Evolutionary conservation across 2,797 vertebrate species (phyloP), one percentile per base, ranked within the genome.

Genomic region (Brachyrhaphis roseni): DNA sequence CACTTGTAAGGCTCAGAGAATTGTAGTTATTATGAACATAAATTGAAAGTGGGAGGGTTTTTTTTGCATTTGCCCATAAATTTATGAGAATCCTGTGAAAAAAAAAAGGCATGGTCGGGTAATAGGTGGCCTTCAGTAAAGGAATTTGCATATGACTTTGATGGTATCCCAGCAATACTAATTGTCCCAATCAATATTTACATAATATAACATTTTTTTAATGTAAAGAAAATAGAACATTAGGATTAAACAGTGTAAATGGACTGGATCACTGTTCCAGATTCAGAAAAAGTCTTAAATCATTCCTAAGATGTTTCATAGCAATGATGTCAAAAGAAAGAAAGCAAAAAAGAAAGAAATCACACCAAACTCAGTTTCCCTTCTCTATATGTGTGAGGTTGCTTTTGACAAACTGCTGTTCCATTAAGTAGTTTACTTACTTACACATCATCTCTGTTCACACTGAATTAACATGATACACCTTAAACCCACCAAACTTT

Each of bases 401-500:
- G 26, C n/a, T 57, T 57, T 57, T n/a, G 12, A 59, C 26, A 59
- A 59, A 26, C 49, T 53, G 49, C 55, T 59, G 12, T 15, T 59
- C 10, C 26, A 59, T n/a, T 28, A 59, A 28, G n/a, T 6, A 59
- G 10, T n/a, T 85, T 74, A 81, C 83, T 84, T 86, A 70, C 53
- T 72, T 43, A 84, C 78, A 91, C 86, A 87, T 82, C 81, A 87
- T 83, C 80, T 83, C 83, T 88, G 86, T 89, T 90, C 91, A 88
- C 81, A 80, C 79, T 86, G 84, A 90, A 89, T 93, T 91, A 93
- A 89, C 82, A 74, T 80, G 84, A 90, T 77, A 79, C 49, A 53
- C 49, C 84, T 85, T 78, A 80, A 73, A 84, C 85, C 79, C 62
- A 79, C 84, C 82, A 83, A 84, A 86, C 78, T 31, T 12, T 75